Conservation (phyloP, 2,797 vertebrate genomes). For the Myripristis jacobus region DNA sequence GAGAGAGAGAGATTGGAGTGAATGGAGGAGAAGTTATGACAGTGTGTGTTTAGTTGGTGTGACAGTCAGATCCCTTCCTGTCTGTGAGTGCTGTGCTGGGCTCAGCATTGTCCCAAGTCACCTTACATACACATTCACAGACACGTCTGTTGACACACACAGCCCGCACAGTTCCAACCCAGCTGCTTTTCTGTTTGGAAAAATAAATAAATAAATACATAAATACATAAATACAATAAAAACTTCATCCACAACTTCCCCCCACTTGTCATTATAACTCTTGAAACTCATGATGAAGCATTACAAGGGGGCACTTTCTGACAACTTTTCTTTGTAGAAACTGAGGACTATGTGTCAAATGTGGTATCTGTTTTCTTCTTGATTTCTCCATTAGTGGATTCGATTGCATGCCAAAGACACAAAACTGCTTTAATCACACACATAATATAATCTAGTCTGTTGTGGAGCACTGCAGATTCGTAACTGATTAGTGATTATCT, state of each 20-base stretch:
- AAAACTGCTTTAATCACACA: slow-evolving; percentile 3
- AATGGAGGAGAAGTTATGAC: slow-evolving; percentile 34
- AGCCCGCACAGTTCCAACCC: slow-evolving; percentile 2
- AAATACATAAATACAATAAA: too few species aligned
- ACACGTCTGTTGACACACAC: neutral
- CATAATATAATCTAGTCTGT: neutral
- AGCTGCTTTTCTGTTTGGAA: slow-evolving; percentile 16
- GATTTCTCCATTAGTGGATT: slow-evolving; percentile 11
- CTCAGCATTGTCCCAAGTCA: slow-evolving; percentile 55
- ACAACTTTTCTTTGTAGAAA: slow-evolving; percentile 38
- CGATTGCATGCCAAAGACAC: neutral
- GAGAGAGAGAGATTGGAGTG: too few species aligned
- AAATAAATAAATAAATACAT: neutral
- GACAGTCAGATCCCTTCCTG: slow-evolving; percentile 56
- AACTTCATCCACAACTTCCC: slow-evolving; percentile 33
- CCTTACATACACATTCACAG: slow-evolving; percentile 26
- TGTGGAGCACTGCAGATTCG: neutral
- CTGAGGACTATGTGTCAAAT: slow-evolving; percentile 36
- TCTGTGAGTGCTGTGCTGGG: slow-evolving; percentile 38
- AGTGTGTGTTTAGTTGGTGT: slow-evolving; percentile 41
- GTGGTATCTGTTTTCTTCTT: slow-evolving; percentile 1
- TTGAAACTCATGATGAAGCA: slow-evolving; percentile 51
- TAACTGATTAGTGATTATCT: neutral
- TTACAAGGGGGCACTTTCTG: slow-evolving; percentile 42
- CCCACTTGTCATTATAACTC: slow-evolving; percentile 24